These are phyloP conservation scores for Amphiprion ocellaris DNA, from an alignment of 2,113 vertebrate species.

Conservation along the genomic window DNA sequence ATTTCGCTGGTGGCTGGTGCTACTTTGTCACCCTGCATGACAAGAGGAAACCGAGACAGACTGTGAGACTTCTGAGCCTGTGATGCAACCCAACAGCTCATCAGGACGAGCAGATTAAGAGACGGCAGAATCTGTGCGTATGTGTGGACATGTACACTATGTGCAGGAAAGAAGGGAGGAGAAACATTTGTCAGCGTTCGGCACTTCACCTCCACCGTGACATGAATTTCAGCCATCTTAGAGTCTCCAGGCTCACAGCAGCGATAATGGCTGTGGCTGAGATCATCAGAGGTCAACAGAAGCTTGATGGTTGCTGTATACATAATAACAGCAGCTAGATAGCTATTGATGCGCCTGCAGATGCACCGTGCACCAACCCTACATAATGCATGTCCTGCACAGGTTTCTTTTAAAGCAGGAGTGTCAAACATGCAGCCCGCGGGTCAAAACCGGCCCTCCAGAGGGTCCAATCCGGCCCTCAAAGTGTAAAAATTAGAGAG, in stretches of 20 bases:
- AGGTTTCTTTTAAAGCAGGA: too few species aligned
- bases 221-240: conserved; percentile 64
- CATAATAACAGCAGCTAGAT: conserved; percentile 19
- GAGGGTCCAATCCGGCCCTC: too few species aligned
- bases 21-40: conserved; percentile 45
- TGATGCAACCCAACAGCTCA: conserved; percentile 39
- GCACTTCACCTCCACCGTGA: conserved; percentile 31
- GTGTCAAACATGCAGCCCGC: too few species aligned
- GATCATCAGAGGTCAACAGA: conserved; percentile 51
- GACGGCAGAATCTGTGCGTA: conserved; percentile 20
- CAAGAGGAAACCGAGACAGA: conserved; percentile 40
- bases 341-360: neutral
- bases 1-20: conserved; percentile 35
- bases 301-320: conserved; percentile 35
- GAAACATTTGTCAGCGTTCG: conserved; percentile 9
- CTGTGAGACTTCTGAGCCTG: conserved; percentile 40
- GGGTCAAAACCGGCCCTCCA: too few species aligned
- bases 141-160: neutral
- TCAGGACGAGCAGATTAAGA: conserved; percentile 43
- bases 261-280: conserved; percentile 28
- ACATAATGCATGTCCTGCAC: neutral
- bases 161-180: neutral
- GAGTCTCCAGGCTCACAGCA: conserved; percentile 28
- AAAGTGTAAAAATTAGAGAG: too few species aligned
- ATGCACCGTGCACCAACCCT: neutral